Evolutionary conservation across 2,888 invertebrate genomes (phyloP), one percentile per base, ranked within the genome.

Genomic region (Harmothoe impar): DNA sequence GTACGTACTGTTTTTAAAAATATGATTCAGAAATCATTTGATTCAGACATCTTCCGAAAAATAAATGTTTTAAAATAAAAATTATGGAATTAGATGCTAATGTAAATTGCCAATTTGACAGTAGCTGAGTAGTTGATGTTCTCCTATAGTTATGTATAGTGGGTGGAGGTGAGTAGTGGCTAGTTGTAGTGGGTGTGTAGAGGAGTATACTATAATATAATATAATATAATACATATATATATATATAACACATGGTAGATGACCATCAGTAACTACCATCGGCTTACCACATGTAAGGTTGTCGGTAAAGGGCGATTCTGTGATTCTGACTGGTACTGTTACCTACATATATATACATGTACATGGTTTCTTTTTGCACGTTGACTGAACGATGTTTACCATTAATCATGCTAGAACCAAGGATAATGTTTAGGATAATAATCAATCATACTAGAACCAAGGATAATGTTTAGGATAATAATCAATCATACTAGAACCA

Each of bases 251-350:
- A 43, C 43, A 62, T 62, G 62, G 62, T 62, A 62, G 23, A n/a
- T 62, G 1, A 62, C 20, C 62, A 62, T 62, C 62, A 43, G 43
- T 10, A 43, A 43, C 43, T 43, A 43, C 62, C 20, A n/a, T 5
- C 62, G 25, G 72, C 72, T 72, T 72, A 72, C 72, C n/a, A 7
- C 3, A 29, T 15, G 29, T 25, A 29, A 72, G 31, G 72, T 72
- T 72, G 29, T 72, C 72, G 72, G 72, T 15, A n/a, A 72, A 72
- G 72, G 72, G 72, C 72, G 72, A 72, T 72, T 72, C 72, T 72
- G 72, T 72, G 72, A 72, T 72, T 72, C 72, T 72, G 72, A 72
- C 72, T 72, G 72, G 15, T 72, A 29, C 0, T 29, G 25, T 29
- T 72, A 29, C 15, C 25, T 72, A n/a, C 29, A 62, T 62, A 62